A percentile compares a stretch with the other conserved stretches of the same genome.
Conservation (phyloP, 2,113 vertebrate species). For the Mormyrus lacerda region DNA sequence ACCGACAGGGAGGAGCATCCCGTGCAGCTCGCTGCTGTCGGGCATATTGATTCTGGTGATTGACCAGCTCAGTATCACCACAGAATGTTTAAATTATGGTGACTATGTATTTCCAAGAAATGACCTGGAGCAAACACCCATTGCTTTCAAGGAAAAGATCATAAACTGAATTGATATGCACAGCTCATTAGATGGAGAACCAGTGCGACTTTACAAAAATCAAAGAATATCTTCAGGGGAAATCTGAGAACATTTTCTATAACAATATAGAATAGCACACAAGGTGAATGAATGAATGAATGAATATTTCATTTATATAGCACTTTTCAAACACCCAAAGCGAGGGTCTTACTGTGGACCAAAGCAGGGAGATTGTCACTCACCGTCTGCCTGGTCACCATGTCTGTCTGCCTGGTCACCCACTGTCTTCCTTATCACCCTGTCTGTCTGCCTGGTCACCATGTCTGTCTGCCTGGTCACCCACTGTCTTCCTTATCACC, state of each 20-base stretch:
- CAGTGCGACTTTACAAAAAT: not conserved
- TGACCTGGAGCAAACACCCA: not conserved
- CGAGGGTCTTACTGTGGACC: no score
- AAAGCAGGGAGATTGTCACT: no score
- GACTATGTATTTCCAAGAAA: not conserved
- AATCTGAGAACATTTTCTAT: not conserved
- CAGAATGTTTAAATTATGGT: not conserved
- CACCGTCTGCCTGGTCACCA: no score
- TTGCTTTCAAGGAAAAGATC: not conserved
- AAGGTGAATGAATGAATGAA: no score
- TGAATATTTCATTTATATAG: not conserved
- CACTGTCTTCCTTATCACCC: not conserved
- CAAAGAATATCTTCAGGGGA: not conserved
- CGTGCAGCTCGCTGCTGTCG: slow-evolving; percentile 11
- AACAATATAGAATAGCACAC: no score
- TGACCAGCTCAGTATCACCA: not conserved
- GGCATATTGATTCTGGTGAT: not conserved
- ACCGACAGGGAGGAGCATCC: slow-evolving; percentile 26
- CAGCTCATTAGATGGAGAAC: not conserved
- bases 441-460: not conserved
- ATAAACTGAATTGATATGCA: not conserved
- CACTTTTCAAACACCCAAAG: not conserved
- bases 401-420: not conserved
- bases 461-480: no score
- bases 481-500: no score